Conservation (phyloP, 2,113 vertebrate species). For the Ptilorrhoa leucosticta region DNA sequence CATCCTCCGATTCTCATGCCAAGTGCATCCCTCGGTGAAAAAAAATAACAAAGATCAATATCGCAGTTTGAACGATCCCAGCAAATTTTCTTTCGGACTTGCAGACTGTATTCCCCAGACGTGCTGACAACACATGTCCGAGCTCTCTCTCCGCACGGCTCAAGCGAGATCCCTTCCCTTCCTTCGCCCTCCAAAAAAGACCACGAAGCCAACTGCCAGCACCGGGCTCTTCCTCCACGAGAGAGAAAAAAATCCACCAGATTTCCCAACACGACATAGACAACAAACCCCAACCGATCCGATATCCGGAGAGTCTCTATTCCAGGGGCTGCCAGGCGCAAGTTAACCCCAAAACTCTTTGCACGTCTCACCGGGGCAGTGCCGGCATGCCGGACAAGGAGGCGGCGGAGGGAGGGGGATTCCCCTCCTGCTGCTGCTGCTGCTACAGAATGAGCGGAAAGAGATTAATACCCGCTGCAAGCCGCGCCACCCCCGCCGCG, state of each 20-base stretch:
- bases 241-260: constrained; percentile 65
- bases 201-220: constrained; percentile 49
- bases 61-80: constrained; percentile 78
- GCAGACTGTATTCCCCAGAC: constrained; percentile 84
- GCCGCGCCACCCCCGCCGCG: background rate
- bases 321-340: constrained; percentile 38
- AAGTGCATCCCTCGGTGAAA: constrained; percentile 88
- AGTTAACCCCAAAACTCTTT: constrained; percentile 64
- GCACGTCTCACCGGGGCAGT: constrained; percentile 59
- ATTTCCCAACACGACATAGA: constrained; percentile 76
- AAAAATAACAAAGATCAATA: constrained; percentile 79
- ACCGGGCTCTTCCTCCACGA: constrained; percentile 58
- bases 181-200: constrained; percentile 53
- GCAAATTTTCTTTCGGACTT: constrained; percentile 81
- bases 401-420: background rate
- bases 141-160: constrained; percentile 57
- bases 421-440: constrained; percentile 27
- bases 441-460: constrained; percentile 39
- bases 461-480: constrained; percentile 39
- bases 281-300: constrained; percentile 56
- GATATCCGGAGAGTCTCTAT: constrained; percentile 38
- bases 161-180: constrained; percentile 62
- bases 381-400: background rate
- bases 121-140: constrained; percentile 87
- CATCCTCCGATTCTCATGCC: constrained; percentile 96